Evolutionary conservation across 2,797 vertebrate genomes (phyloP).

Genomic region (Melopsittacus undulatus): DNA sequence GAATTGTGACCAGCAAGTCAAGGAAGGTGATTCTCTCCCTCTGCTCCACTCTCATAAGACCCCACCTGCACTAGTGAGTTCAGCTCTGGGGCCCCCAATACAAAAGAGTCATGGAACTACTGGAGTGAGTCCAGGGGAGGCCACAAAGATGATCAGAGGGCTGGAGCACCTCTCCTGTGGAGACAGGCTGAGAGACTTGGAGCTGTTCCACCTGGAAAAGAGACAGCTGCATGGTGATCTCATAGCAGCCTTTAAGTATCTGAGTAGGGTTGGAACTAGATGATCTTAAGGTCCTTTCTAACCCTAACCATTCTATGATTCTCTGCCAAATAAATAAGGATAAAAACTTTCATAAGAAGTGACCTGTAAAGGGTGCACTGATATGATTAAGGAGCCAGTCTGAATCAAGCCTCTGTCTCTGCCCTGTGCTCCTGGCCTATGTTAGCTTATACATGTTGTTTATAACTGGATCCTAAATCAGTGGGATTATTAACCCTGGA

Average conservation of each 20-base stretch:
- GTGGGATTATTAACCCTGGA: neutral
- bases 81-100: neutral
- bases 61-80: neutral
- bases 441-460: rapidly evolving
- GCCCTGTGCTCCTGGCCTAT: neutral
- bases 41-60: neutral
- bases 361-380: neutral
- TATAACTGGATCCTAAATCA: neutral
- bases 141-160: neutral
- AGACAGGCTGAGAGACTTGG: neutral
- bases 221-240: neutral
- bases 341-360: neutral
- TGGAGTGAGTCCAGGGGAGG: neutral
- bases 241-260: neutral
- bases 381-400: neutral
- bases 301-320: neutral
- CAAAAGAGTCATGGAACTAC: neutral
- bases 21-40: neutral
- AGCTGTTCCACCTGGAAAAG: neutral
- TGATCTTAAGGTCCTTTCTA: neutral
- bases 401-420: neutral
- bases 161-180: neutral
- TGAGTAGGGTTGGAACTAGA: neutral
- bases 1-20: neutral
- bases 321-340: neutral